These are phyloP conservation scores for Gandaritis pyraliata DNA, from an alignment of 2,888 invertebrate genomes.

Conservation along the genomic window DNA sequence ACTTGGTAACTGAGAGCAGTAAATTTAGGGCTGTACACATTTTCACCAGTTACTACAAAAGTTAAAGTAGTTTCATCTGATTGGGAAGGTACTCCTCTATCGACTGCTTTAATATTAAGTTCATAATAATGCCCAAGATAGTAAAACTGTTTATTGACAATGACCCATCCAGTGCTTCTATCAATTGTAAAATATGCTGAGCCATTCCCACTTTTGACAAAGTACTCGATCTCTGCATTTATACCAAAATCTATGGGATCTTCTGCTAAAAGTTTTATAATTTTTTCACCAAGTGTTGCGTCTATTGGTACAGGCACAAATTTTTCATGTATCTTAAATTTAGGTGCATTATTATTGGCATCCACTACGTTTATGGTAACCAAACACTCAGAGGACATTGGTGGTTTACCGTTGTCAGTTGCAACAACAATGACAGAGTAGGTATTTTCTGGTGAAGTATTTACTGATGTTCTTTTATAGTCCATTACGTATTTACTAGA, in stretches of 20 bases:
- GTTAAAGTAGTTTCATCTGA: constrained; percentile 89
- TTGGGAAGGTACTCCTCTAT: constrained; percentile 95
- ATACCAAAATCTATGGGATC: constrained; percentile 93
- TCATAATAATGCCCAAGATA: constrained; percentile 87
- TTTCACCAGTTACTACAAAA: constrained; percentile 93
- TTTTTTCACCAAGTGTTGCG: constrained; percentile 87
- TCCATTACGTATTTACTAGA: constrained; percentile 92
- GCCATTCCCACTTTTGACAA: constrained; percentile 90
- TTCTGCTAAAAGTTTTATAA: constrained; percentile 89
- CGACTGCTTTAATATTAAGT: constrained; percentile 90
- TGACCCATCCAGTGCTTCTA: constrained; percentile 92
- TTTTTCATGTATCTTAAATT: constrained; percentile 90
- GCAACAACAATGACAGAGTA: constrained; percentile 95
- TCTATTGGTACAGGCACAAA: constrained; percentile 93
- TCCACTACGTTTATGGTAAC: constrained; percentile 95
- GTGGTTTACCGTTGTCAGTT: constrained; percentile 97
- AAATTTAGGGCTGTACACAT: constrained; percentile 91
- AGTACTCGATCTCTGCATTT: constrained; percentile 94
- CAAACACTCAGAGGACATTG: constrained; percentile 94
- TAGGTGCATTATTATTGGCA: constrained; percentile 95
- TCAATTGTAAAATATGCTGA: constrained; percentile 90
- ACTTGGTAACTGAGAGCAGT: constrained; percentile 94
- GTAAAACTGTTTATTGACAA: constrained; percentile 85
- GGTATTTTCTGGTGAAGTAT: constrained; percentile 94
- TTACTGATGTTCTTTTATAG: constrained; percentile 92